These are phyloP conservation scores for Bathybates hornii DNA, from an alignment of 2,113 vertebrate species.

Conservation along the genomic window DNA sequence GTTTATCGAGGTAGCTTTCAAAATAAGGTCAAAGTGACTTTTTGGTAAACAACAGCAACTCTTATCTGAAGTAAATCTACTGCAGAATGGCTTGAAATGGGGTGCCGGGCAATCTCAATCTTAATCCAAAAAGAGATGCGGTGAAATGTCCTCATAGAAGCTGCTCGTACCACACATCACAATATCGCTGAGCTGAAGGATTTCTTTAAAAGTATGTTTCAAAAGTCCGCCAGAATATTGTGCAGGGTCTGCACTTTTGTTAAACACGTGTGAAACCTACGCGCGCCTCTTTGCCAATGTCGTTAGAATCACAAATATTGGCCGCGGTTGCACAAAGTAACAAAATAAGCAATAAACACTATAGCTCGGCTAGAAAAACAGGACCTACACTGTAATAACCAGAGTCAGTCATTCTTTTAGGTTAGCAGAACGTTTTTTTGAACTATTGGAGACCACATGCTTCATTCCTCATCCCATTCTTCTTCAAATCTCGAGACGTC, in stretches of 20 bases:
- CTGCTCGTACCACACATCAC: neutral
- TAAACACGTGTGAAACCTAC: neutral
- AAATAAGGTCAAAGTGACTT: neutral
- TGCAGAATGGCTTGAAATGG: neutral
- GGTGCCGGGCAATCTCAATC: neutral
- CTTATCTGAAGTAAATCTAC: neutral
- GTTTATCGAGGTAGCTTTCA: neutral
- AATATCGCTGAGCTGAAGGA: neutral
- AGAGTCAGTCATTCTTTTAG: neutral
- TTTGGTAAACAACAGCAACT: neutral
- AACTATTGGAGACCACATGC: neutral
- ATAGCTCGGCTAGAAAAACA: neutral
- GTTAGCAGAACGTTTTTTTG: neutral
- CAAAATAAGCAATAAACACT: neutral
- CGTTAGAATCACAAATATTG: neutral
- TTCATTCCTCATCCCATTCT: neutral
- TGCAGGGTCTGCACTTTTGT: neutral
- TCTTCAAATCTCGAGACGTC: neutral
- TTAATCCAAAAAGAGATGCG: neutral
- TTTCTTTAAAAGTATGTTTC: neutral
- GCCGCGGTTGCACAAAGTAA: neutral
- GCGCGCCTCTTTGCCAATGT: neutral
- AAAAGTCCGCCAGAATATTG: neutral
- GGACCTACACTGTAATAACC: neutral
- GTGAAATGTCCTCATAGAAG: neutral